Evolutionary conservation across 2,797 vertebrate genomes (phyloP).

Genomic region (Chromis chromis): DNA sequence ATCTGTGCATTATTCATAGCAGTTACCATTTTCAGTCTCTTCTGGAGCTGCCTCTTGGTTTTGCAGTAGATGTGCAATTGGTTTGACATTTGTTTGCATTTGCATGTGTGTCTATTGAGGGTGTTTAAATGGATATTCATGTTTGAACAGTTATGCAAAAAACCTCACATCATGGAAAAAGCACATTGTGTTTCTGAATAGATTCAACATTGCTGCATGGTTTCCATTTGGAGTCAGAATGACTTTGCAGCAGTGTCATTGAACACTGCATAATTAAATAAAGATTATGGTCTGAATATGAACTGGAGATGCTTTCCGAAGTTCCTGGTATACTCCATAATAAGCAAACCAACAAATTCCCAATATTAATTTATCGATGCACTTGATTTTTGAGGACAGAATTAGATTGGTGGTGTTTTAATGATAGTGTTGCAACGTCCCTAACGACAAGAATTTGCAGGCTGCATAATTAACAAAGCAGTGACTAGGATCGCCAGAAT

Average conservation of each 20-base stretch:
- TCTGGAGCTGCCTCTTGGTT: constrained; percentile 31
- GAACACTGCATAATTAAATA: constrained; percentile 36
- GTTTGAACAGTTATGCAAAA: constrained; percentile 30
- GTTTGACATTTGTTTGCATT: constrained; percentile 36
- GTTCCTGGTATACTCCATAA: neutral
- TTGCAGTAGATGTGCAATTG: constrained; percentile 26
- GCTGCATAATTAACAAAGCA: constrained; percentile 7
- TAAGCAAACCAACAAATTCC: constrained; percentile 11
- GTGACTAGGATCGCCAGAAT: constrained; percentile 3
- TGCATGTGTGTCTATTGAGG: constrained; percentile 25
- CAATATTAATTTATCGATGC: constrained; percentile 2
- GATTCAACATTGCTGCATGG: constrained; percentile 33
- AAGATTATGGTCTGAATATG: constrained; percentile 30
- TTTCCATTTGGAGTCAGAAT: constrained; percentile 46
- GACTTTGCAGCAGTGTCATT: constrained; percentile 20
- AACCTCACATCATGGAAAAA: constrained; percentile 31
- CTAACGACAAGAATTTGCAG: neutral
- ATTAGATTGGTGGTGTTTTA: neutral
- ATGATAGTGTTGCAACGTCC: neutral
- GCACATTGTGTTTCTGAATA: constrained; percentile 33
- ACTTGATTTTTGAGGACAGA: neutral
- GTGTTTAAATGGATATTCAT: constrained; percentile 31
- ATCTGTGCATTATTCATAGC: constrained; percentile 59
- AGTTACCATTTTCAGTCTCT: constrained; percentile 36
- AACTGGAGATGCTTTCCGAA: constrained; percentile 5